Base-by-base conservation (phyloP, 2,888 invertebrate species). In the Acrobasis suavella region DNA sequence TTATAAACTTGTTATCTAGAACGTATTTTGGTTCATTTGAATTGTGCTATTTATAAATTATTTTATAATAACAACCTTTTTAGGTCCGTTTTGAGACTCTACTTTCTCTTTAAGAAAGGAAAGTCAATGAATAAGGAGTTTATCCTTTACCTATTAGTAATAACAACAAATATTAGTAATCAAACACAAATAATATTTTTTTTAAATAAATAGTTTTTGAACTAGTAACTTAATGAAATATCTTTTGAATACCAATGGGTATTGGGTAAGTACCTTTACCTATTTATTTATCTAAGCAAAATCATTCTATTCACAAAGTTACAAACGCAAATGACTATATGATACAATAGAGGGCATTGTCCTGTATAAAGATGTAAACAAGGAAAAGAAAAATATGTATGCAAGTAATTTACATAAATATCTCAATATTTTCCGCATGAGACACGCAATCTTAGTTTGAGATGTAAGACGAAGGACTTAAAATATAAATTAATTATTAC, bases 1-100 rank as follows among this genome's bases (percentile, higher is more conserved):
- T 72, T 72, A 64, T 71, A 69, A 61, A 67, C 51, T 69, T 60
- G 64, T 64, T 62, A 50, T 58, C 52, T 60, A 56, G 22, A 17
- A 38, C 22, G 16, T 8, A 50, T 42, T 37, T 39, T 9, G 16
- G 59, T 60, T 50, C 16, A 39, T 16, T 32, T 46, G 0, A n/a
- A 46, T 42, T 10, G 10, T 42, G 14, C 1, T 32, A 32, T 7
- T 32, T 32, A 2, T 32, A 32, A 22, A 6, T 32, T 32, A 6
- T 32, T 32, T 32, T 32, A 32, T 32, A 22, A 22, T 22, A 22
- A 22, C 14, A 46, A 46, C 2, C 2, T 14, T 46, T 42, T 14
- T 46, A 6, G 5, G 10, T 42, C 14, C 14, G 42, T 42, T 14
- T 12, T 42, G 3, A 5, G 12, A 12, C 10, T 42, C 3, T 12